A percentile compares a stretch with the other conserved stretches of the same genome.
Conservation (phyloP, 2,113 vertebrate species). For the Oncorhynchus nerka region DNA sequence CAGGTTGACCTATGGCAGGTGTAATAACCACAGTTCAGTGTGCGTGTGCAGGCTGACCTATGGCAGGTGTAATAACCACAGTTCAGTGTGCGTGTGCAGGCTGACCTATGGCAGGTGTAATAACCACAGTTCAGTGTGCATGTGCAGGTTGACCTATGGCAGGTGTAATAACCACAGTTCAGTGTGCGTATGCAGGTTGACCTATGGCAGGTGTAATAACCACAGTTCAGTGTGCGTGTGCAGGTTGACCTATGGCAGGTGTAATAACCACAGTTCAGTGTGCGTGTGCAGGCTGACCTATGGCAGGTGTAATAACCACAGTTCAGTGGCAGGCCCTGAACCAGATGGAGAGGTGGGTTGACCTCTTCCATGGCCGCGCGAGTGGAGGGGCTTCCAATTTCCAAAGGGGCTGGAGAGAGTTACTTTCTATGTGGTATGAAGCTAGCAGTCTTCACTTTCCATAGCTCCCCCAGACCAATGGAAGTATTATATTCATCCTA, state of each 20-base stretch:
- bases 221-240: conserved; percentile 10
- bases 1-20: conserved; percentile 43
- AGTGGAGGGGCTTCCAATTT: conserved; percentile 51
- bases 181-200: conserved; percentile 24
- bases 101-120: conserved; percentile 43
- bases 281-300: conserved; percentile 32
- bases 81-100: conserved; percentile 18
- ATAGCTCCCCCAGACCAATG: too few relatives aligned
- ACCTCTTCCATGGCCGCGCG: conserved; percentile 21
- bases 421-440: conserved; percentile 3
- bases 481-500: too few relatives aligned
- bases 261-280: conserved; percentile 8
- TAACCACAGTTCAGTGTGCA: neutral
- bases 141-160: conserved; percentile 38
- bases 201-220: conserved; percentile 38
- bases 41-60: too few relatives aligned
- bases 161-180: conserved; percentile 26
- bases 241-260: conserved; percentile 43
- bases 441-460: neutral
- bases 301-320: conserved; percentile 31
- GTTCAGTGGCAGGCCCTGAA: conserved; percentile 20
- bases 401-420: conserved; percentile 13
- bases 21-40: conserved; percentile 5
- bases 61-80: too few relatives aligned
- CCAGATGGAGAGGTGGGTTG: conserved; percentile 33